Percentiles rank a stretch among this genome's conserved stretches.
Conservation (phyloP, 2,888 invertebrate genomes). For the Acronicta aceris region DNA sequence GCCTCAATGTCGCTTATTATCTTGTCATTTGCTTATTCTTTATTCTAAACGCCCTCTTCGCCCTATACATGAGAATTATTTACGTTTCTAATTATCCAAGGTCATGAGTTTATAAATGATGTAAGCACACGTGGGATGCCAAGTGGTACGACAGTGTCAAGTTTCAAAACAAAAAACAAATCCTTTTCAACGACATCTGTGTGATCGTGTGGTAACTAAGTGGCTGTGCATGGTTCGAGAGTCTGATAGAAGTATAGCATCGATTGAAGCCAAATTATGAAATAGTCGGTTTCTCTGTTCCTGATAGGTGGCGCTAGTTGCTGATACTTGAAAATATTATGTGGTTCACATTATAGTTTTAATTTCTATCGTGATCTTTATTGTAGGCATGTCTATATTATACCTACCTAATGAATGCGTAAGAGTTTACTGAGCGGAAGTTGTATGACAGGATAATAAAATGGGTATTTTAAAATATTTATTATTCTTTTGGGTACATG, state of each 20-base stretch:
- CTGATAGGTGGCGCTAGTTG: conserved; percentile 37
- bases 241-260: conserved; percentile 23
- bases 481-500: conserved; percentile 38
- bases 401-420: conserved; percentile 3
- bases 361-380: not conserved
- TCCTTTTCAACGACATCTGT: conserved; percentile 60
- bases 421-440: conserved; percentile 24
- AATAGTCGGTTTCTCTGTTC: not conserved
- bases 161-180: conserved; percentile 45
- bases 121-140: conserved; percentile 61
- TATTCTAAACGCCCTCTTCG: conserved; percentile 23
- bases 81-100: conserved; percentile 53
- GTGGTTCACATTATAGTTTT: not conserved
- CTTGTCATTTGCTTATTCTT: conserved; percentile 24
- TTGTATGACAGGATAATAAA: conserved; percentile 23
- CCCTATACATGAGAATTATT: conserved; percentile 35
- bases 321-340: not conserved
- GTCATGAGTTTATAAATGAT: conserved; percentile 58
- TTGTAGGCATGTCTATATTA: conserved; percentile 2
- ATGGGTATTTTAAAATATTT: conserved; percentile 36
- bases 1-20: not conserved
- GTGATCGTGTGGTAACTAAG: conserved; percentile 41
- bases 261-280: conserved; percentile 14
- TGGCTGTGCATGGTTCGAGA: conserved; percentile 13
- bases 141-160: conserved; percentile 43